Percentiles rank a stretch among this genome's conserved stretches.
Conservation (phyloP, 2,797 vertebrate species). For the Enteromius trimaculatus region DNA sequence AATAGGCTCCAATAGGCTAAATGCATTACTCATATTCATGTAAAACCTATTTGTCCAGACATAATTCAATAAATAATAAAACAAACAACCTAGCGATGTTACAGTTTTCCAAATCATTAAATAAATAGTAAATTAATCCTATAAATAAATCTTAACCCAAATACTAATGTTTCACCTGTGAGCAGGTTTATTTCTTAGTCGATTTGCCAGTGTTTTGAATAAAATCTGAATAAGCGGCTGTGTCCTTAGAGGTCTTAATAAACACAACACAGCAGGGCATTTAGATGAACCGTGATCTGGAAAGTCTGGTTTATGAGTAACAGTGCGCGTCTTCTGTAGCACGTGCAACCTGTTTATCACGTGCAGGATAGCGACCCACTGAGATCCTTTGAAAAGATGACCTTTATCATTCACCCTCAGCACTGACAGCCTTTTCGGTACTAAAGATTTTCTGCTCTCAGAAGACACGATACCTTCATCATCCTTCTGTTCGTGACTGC, state of each 20-base stretch:
- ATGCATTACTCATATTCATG: no score
- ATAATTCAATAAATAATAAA: neutral
- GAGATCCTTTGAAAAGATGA: conserved; percentile 20
- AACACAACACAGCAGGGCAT: neutral
- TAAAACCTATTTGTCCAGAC: neutral
- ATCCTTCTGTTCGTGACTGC: neutral
- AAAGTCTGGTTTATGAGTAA: conserved; percentile 47
- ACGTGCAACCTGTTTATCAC: conserved; percentile 22
- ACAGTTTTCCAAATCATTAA: neutral
- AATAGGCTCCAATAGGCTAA: neutral
- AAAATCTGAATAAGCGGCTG: neutral
- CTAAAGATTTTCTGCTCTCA: conserved; percentile 23
- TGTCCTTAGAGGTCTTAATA: neutral
- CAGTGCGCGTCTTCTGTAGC: conserved; percentile 10
- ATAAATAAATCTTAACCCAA: neutral
- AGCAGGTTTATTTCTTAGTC: neutral
- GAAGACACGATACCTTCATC: neutral
- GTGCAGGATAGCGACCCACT: conserved; percentile 2
- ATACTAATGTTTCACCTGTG: neutral
- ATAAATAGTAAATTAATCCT: no score
- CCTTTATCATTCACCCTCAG: conserved; percentile 21
- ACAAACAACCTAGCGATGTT: neutral
- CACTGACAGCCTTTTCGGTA: neutral
- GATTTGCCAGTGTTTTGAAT: neutral
- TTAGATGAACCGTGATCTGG: conserved; percentile 34